Base-by-base conservation (phyloP, 1,140 invertebrate genomes). In the Leptinotarsa defecta region DNA sequence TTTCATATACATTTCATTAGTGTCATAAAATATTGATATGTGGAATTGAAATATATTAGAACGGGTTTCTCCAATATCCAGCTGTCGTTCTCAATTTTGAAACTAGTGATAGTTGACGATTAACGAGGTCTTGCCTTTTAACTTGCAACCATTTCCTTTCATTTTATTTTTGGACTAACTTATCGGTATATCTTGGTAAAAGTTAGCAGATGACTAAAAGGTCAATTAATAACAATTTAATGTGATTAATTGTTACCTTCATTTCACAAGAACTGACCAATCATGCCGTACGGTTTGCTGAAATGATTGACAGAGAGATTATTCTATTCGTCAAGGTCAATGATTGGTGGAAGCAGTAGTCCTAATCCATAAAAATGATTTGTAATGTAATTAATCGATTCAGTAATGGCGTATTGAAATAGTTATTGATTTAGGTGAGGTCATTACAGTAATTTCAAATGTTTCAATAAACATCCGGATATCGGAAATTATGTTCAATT, bases 231-330 rank as follows among this genome's bases (percentile, higher is more conserved):
- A 11, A 43, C 52, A 57, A 57, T 57, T 57, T 57, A 13, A 8
- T 57, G 52, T 3, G 4, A 57, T 57, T 57, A 57, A 17, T 57
- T 57, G 52, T 57, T 19, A 57, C 52, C 52, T 57, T 57, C 52
- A 19, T 57, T 57, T 57, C 52, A 43, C 1, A 43, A 43, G 34
- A 43, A 43, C 34, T 43, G 34, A 43, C 34, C 52, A 17, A 15
- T 6, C 52, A 15, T 57, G 5, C 15, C 52, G 15, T 15, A 57
- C 52, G 15, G 52, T 57, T 19, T 57, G 13, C n/a, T 19, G 6
- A 15, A 57, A 57, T 57, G 52, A 57, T 57, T 57, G 52, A 57
- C 52, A 57, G 52, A 19, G 52, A 57, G 52, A 57, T 57, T 57
- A 57, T 19, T 57, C n/a, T 19, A 57, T 17, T 19, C 4, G 52